Conservation (phyloP, 2,797 vertebrate genomes). For the Cossypha polioptera region DNA sequence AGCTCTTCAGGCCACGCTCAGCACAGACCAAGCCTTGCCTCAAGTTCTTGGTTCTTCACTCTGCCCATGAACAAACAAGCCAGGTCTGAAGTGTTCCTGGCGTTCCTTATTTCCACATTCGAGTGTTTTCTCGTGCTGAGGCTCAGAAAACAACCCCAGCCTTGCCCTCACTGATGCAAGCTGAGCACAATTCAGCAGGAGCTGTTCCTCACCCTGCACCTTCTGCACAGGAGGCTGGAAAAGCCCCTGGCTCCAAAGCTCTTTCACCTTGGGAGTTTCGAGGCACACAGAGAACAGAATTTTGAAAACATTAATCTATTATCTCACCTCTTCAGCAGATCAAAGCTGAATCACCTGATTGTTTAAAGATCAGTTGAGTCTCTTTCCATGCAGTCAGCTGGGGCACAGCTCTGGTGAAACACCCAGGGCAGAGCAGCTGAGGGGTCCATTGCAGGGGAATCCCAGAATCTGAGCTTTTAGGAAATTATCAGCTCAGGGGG, state of each 20-base stretch:
- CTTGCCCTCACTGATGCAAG: not conserved
- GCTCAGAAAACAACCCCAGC: not conserved
- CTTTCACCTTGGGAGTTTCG: fast-evolving
- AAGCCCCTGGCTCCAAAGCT: not conserved
- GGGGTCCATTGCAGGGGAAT: fast-evolving
- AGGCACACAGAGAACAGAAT: not conserved
- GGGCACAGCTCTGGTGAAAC: not conserved
- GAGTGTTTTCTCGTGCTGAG: not conserved
- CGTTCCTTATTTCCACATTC: not conserved
- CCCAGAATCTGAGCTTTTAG: not conserved
- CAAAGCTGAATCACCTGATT: too few species aligned
- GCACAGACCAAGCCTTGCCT: not conserved
- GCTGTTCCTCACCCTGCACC: not conserved
- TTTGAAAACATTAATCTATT: not conserved
- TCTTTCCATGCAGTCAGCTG: not conserved
- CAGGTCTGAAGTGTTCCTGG: not conserved
- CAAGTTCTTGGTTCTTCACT: not conserved
- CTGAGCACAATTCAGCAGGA: fast-evolving
- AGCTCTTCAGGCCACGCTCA: fast-evolving
- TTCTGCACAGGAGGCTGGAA: not conserved
- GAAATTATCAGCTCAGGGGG: not conserved
- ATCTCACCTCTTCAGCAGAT: not conserved
- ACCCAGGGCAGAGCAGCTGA: not conserved
- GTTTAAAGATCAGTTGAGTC: not conserved
- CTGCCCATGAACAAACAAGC: not conserved